Evolutionary conservation across 2,888 invertebrate genomes (phyloP), one percentile per base, ranked within the genome.

Genomic region (Drosophila mettleri): DNA sequence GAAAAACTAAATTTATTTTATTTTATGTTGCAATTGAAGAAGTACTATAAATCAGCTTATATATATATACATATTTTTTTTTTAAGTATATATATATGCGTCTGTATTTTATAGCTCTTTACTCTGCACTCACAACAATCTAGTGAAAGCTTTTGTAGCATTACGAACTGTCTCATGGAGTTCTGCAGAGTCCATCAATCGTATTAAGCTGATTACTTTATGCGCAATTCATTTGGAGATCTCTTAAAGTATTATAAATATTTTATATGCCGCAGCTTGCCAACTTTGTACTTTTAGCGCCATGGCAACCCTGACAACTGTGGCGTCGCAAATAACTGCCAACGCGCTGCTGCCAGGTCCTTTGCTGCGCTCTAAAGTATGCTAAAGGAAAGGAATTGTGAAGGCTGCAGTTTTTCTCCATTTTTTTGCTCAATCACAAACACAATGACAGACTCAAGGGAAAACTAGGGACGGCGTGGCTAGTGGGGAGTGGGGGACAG

Each of bases 351-450:
- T 39, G 39, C 51, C 46, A 54, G 57, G 33, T 27, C 20, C 20
- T 73, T 72, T 52, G 49, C 57, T 43, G 61, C 61, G 62, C 79
- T 51, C 61, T 57, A 73, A 80, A 83, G 80, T 74, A 72, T 77
- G 81, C 84, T 72, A 72, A 68, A 55, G 53, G 39, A 78, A 66
- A 73, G 48, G 38, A 48, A 75, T 49, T 69, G 66, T 62, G 46
- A 69, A 63, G 49, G 62, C 73, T 71, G 81, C 69, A 82, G 60
- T 69, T 29, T 8, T 8, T 8, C 46, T 70, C 71, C 62, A 8
- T 8, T 29, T 8, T 57, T 70, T 73, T 64, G 71, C 74, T 77
- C 73, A 39, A 60, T 46, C 38, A 54, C 54, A 39, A 68, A 78
- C 59, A 31, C 48, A 55, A 41, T 38, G 43, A 52, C 59, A 53